Percentiles rank a stretch among this genome's conserved stretches.
These are phyloP conservation scores for Perizoma affinitatum DNA, from an alignment of 2,888 invertebrate species.

Conservation along the genomic window DNA sequence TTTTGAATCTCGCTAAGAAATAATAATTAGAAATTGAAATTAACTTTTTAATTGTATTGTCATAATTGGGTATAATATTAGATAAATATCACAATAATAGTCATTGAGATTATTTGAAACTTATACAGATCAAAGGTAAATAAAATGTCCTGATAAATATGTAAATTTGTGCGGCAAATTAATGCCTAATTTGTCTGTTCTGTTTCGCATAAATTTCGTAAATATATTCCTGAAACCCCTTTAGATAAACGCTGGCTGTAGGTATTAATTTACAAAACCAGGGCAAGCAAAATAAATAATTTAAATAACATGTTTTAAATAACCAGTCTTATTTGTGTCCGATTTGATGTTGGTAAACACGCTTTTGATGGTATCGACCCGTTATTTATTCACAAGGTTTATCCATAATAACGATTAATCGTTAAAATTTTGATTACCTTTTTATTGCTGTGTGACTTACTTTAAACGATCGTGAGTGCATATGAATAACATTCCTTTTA, in stretches of 20 bases:
- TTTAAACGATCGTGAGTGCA: constrained; percentile 1
- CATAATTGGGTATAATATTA: too few species aligned
- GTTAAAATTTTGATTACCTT: constrained; percentile 7
- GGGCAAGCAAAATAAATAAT: constrained; percentile 53
- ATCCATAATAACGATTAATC: constrained; percentile 7
- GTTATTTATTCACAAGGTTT: constrained; percentile 45
- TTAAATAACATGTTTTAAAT: constrained; percentile 43
- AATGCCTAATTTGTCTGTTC: constrained; percentile 73
- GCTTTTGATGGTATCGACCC: constrained; percentile 48
- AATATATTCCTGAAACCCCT: constrained; percentile 65
- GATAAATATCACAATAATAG: too few species aligned
- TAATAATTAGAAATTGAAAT: too few species aligned
- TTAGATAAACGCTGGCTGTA: constrained; percentile 55
- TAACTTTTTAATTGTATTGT: too few species aligned
- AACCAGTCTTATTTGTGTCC: constrained; percentile 38
- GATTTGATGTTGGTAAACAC: constrained; percentile 52
- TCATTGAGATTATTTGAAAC: not conserved
- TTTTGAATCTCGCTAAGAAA: not conserved
- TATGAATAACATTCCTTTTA: not conserved
- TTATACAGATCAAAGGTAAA: constrained; percentile 53
- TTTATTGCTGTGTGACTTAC: not conserved
- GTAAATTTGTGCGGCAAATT: constrained; percentile 72
- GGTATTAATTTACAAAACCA: constrained; percentile 52
- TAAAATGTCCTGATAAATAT: constrained; percentile 70
- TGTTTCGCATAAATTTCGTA: constrained; percentile 70